Conservation (phyloP, 2,888 invertebrate genomes). For the Achlya flavicornis region DNA sequence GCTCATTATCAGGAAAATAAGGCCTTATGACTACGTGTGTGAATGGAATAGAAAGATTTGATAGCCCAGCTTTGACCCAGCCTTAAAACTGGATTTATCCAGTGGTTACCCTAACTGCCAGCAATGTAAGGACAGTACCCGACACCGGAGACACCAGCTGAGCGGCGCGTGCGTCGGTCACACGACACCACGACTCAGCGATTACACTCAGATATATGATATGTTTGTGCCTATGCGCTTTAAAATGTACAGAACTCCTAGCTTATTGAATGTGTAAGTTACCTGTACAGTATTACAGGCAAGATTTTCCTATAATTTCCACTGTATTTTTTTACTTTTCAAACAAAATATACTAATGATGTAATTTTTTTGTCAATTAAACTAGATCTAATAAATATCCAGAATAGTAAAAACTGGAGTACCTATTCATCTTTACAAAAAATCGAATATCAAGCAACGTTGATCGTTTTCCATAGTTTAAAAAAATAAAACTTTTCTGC, state of each 20-base stretch:
- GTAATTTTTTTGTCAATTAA: no score
- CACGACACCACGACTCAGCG: slow-evolving; percentile 13
- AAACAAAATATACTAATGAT: no score
- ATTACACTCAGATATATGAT: slow-evolving; percentile 1
- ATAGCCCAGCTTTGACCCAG: no score
- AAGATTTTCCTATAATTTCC: no score
- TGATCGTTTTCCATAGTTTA: neutral
- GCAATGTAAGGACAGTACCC: slow-evolving; percentile 15
- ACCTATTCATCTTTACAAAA: no score
- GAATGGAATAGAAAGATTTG: no score
- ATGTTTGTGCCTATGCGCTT: neutral
- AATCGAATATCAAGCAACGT: no score
- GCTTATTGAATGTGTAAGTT: neutral
- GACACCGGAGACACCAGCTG: slow-evolving; percentile 16
- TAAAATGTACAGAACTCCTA: neutral
- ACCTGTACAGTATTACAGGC: neutral
- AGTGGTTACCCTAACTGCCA: slow-evolving; percentile 16
- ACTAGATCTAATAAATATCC: no score
- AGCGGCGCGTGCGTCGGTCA: slow-evolving; percentile 21
- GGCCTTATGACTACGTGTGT: no score
- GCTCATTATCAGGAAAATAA: no score
- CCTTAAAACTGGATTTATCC: neutral
- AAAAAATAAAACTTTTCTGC: neutral
- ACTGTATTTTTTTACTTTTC: no score
- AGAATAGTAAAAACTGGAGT: neutral